phyloP scores from a whole-genome alignment of 2,113 vertebrate genomes.

The Tyto alba region DNA sequence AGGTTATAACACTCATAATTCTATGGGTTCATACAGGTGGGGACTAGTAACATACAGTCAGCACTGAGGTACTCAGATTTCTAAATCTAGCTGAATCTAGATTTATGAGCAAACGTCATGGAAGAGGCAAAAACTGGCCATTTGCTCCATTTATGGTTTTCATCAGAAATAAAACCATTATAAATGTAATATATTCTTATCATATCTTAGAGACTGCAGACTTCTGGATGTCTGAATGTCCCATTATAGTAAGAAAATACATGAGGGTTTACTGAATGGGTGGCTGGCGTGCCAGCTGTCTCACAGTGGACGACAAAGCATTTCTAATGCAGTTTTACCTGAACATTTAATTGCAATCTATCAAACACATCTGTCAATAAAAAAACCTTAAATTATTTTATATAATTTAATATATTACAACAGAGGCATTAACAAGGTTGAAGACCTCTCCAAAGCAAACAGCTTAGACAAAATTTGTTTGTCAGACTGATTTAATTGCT shows the following conservation, averaged over 20 bases:
- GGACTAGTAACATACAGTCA: background rate
- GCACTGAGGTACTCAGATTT: background rate
- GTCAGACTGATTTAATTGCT: background rate
- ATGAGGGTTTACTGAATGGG: background rate
- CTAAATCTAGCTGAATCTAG: background rate
- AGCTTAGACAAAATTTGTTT: background rate
- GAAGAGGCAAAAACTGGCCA: background rate
- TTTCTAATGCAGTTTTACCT: background rate
- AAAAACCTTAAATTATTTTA: background rate
- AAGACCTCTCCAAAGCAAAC: background rate
- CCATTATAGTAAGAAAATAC: background rate
- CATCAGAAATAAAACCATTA: background rate
- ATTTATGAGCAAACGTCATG: background rate
- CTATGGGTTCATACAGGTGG: background rate
- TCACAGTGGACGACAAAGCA: background rate
- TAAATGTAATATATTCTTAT: background rate
- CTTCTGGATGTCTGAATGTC: background rate
- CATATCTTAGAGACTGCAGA: background rate
- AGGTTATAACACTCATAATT: background rate
- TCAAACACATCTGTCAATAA: background rate
- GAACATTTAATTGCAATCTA: background rate
- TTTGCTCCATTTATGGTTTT: background rate
- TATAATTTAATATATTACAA: background rate
- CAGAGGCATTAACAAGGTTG: background rate
- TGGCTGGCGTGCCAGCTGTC: background rate